Evolutionary conservation across 2,888 invertebrate species (phyloP).

Genomic region (Spicauda simplicius): DNA sequence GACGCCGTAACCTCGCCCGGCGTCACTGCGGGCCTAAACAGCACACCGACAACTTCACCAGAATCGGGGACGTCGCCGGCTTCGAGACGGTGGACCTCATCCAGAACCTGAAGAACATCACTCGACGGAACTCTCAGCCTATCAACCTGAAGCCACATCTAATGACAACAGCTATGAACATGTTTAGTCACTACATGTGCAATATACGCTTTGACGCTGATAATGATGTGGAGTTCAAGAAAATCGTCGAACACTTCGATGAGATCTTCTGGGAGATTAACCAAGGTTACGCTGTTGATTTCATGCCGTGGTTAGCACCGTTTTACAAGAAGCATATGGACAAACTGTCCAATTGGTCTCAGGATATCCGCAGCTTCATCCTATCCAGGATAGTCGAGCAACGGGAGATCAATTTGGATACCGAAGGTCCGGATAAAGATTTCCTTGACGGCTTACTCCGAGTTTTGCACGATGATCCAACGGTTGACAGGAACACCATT

Average conservation of each 20-base stretch:
- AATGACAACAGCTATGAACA: slow-evolving; percentile 91
- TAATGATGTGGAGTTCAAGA: slow-evolving; percentile 86
- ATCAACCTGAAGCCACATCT: slow-evolving; percentile 89
- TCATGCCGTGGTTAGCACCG: slow-evolving; percentile 92
- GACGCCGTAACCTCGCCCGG: slow-evolving; percentile 90
- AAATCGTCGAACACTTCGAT: slow-evolving; percentile 90
- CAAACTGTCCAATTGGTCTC: slow-evolving; percentile 88
- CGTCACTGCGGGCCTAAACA: slow-evolving; percentile 92
- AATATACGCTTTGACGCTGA: slow-evolving; percentile 89
- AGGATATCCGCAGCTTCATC: slow-evolving; percentile 89
- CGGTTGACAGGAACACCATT: slow-evolving; percentile 90
- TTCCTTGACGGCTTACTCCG: slow-evolving; percentile 92
- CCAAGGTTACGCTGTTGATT: slow-evolving; percentile 94
- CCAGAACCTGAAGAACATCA: slow-evolving; percentile 77
- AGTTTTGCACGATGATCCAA: slow-evolving; percentile 87
- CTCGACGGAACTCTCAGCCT: slow-evolving; percentile 62
- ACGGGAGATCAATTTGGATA: slow-evolving; percentile 82
- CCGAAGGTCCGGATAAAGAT: slow-evolving; percentile 87
- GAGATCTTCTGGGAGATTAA: slow-evolving; percentile 97
- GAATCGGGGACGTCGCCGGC: slow-evolving; percentile 89
- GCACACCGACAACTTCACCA: slow-evolving; percentile 88
- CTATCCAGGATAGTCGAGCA: slow-evolving; percentile 88
- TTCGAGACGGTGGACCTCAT: slow-evolving; percentile 87
- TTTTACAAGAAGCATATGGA: slow-evolving; percentile 89
- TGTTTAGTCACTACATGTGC: slow-evolving; percentile 95